Percentiles rank a stretch among this genome's conserved stretches.
These are phyloP conservation scores for Laupala kohalensis DNA, from an alignment of 1,140 invertebrate genomes.

Conservation along the genomic window DNA sequence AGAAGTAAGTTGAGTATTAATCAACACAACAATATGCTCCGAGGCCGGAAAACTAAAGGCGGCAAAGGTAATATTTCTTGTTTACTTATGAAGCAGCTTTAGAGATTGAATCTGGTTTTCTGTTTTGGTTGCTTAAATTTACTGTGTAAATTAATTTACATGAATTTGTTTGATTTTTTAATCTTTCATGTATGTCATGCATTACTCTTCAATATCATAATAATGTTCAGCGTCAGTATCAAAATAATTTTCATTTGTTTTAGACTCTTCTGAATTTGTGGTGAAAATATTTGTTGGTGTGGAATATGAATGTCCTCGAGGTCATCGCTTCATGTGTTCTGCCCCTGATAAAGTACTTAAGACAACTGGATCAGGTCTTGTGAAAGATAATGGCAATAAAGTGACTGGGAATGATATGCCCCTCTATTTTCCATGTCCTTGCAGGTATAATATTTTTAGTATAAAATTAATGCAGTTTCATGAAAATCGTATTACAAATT, in stretches of 20 bases:
- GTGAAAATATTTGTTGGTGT: conserved; percentile 93
- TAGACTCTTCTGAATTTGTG: conserved; percentile 41
- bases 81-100: neutral
- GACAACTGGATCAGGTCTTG: conserved; percentile 54
- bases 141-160: neutral
- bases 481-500: no score
- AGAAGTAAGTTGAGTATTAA: neutral
- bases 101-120: neutral
- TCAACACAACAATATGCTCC: conserved; percentile 9
- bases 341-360: conserved; percentile 75
- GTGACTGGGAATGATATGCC: conserved; percentile 81
- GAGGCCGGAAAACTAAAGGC: conserved; percentile 31
- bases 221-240: no score
- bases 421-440: conserved; percentile 76
- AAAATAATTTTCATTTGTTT: neutral
- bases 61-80: conserved; percentile 26
- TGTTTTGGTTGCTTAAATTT: neutral
- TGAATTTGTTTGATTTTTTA: neutral
- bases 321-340: conserved; percentile 90
- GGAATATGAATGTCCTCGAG: conserved; percentile 92
- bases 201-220: no score
- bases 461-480: no score
- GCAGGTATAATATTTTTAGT: conserved; percentile 41
- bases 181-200: no score
- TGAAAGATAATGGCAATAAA: conserved; percentile 75